Percentiles rank a stretch among this genome's conserved stretches.
phyloP scores from a whole-genome alignment of 2,113 vertebrate species.

The Hydrochoerus hydrochaeris region DNA sequence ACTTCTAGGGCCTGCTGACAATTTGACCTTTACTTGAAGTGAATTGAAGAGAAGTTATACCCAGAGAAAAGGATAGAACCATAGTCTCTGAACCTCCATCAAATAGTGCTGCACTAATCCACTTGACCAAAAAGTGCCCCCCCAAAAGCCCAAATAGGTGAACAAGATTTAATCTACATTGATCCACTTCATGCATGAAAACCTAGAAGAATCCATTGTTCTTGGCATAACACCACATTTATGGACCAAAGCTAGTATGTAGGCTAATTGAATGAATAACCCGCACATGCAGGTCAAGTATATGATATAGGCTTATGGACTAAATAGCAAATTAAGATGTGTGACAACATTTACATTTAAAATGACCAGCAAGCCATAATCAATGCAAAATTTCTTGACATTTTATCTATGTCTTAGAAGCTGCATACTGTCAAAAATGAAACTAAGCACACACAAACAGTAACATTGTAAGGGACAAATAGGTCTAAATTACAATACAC shows the following conservation, averaged over 20 bases:
- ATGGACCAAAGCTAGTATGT: not conserved
- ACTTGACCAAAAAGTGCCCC: not conserved
- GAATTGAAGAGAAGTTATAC: not conserved
- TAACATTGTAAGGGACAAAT: not conserved
- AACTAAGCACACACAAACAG: not conserved
- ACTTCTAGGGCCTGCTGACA: not conserved
- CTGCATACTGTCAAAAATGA: not conserved
- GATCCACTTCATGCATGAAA: conserved; percentile 17
- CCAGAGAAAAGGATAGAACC: not conserved
- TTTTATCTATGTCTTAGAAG: conserved; percentile 13
- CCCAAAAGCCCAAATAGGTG: not conserved
- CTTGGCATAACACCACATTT: not conserved
- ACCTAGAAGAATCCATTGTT: not conserved
- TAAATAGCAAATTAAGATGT: not conserved
- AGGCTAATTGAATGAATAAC: conserved; percentile 19
- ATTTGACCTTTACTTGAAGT: not conserved
- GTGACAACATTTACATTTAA: conserved; percentile 18
- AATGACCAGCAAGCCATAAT: not conserved
- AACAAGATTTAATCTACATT: conserved; percentile 27
- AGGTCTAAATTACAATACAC: not conserved
- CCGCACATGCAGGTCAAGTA: conserved; percentile 12
- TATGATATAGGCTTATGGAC: conserved; percentile 26
- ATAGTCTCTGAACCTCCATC: not conserved
- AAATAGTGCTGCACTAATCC: not conserved
- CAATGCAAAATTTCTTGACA: conserved; percentile 25